Evolutionary conservation across 2,888 invertebrate genomes (phyloP), one percentile per base, ranked within the genome.

Genomic region (Agrochola litura): DNA sequence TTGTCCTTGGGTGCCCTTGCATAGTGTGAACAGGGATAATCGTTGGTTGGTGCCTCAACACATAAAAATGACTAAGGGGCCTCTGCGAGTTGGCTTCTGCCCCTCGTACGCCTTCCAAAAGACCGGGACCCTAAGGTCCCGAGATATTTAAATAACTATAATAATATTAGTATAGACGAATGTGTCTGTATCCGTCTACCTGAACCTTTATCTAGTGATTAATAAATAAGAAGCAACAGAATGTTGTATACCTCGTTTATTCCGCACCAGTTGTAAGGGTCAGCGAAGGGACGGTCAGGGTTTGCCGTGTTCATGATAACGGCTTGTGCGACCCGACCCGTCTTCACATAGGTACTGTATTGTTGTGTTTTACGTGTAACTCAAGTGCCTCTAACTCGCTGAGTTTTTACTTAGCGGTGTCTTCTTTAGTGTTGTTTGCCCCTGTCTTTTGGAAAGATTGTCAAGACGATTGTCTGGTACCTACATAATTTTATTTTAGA

Each of bases 271-370:
- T 70, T 64, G 82, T 61, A 9, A 69, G 69, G 84, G 83, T 86
- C 83, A 82, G 68, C 30, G 19, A 56, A 68, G 64, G 85, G 73
- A 46, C 67, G 46, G n/a, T 43, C 14, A 58, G 14, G 80, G 71
- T 67, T 67, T 52, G 49, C 68, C 56, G 67, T 76, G 76, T 76
- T 76, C 73, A 73, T 58, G 82, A 81, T 83, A 83, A 83, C 73
- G 66, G n/a, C 64, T 43, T 30, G 43, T 12, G 56, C 64, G 64
- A 71, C 81, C 56, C 85, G 49, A 85, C 81, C 58, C 54, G 22
- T 61, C 65, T 75, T 43, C 43, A 54, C 61, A 14, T 54, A 41
- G 22, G 25, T 25, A 73, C 52, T 73, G 30, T 54, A 37, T 41
- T 46, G 30, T 66, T 43, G 43, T 65, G 49, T 72, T 69, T 63